Conservation (phyloP, 2,888 invertebrate genomes). For the Alentia gelatinosa region DNA sequence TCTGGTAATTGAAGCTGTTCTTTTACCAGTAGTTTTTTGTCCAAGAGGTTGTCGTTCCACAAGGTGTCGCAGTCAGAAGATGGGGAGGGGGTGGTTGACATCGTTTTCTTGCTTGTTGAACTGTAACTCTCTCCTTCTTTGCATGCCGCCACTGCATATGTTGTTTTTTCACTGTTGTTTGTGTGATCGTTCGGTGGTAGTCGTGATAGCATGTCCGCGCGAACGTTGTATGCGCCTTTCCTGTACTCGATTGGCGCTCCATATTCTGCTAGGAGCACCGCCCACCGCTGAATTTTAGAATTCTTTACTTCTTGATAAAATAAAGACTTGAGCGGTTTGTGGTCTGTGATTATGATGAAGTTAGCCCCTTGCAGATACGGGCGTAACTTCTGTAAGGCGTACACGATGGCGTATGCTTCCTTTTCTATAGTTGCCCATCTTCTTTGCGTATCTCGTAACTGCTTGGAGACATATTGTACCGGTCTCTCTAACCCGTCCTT, state of each 20-base stretch:
- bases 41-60: background rate
- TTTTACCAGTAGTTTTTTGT: background rate
- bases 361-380: background rate
- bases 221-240: background rate
- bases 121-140: too few species aligned
- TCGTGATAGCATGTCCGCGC: background rate
- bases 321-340: background rate
- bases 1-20: background rate
- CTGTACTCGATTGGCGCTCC: background rate
- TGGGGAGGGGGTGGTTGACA: too few species aligned
- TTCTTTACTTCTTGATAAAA: too few species aligned
- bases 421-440: too few species aligned
- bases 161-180: background rate
- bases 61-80: background rate
- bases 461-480: background rate
- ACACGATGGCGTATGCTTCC: too few species aligned
- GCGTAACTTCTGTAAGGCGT: background rate
- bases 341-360: too few species aligned
- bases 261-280: background rate
- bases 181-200: too few species aligned
- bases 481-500: background rate
- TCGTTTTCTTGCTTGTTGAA: too few species aligned
- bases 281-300: background rate
- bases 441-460: too few species aligned
- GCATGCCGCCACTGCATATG: background rate